These are phyloP conservation scores for Euwallacea fornicatus DNA, from an alignment of 1,140 invertebrate species.

Conservation along the genomic window DNA sequence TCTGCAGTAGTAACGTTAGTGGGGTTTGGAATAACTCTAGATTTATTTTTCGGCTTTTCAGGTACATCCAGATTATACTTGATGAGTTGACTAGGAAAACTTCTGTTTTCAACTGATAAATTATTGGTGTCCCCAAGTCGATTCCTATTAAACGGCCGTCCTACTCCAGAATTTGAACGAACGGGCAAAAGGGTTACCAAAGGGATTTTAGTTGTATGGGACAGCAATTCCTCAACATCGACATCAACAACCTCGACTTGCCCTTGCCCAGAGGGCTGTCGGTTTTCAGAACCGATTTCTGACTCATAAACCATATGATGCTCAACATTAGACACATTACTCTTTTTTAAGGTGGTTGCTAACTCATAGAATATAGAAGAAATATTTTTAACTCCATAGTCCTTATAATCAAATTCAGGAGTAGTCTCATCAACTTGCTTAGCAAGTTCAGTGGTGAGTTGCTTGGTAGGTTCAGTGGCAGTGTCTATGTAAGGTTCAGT, in stretches of 20 bases:
- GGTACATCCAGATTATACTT: constrained; percentile 50
- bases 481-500: constrained; percentile 54
- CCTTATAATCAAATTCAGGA: constrained; percentile 21
- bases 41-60: constrained; percentile 22
- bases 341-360: constrained; percentile 53
- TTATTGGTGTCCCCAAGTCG: constrained; percentile 52
- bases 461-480: constrained; percentile 42
- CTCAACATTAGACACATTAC: constrained; percentile 50
- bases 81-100: constrained; percentile 52
- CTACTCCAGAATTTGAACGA: constrained; percentile 63
- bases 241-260: constrained; percentile 51
- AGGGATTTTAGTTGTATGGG: constrained; percentile 56
- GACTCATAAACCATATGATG: constrained; percentile 48
- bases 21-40: constrained; percentile 17
- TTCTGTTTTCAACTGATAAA: constrained; percentile 45
- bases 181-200: constrained; percentile 64
- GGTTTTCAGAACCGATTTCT: constrained; percentile 9
- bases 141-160: constrained; percentile 58
- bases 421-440: constrained; percentile 43
- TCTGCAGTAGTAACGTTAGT: constrained; percentile 38
- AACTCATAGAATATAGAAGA: constrained; percentile 45
- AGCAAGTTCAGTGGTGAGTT: constrained; percentile 44
- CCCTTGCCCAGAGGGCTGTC: constrained; percentile 45
- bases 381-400: constrained; percentile 41
- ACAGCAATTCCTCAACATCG: constrained; percentile 49